Base-by-base conservation (phyloP, 2,113 vertebrate genomes). In the Oncorhynchus masou region DNA sequence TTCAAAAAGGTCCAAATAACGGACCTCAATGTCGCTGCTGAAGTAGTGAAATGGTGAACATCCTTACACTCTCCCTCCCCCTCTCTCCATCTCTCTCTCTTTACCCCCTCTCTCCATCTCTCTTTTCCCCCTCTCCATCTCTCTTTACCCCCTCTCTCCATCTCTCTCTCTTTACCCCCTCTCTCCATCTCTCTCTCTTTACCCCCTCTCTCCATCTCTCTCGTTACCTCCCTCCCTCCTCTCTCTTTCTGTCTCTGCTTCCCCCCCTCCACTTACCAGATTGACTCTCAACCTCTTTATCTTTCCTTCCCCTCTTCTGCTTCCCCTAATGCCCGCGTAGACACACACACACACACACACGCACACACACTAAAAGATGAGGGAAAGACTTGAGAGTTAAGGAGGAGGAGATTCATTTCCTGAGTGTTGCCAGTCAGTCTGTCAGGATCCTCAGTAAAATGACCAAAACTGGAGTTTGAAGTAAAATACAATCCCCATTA, bases 281-380 rank as follows among this genome's bases (percentile, higher is more conserved):
- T 34, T 64, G 25, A 60, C 45, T 60, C 64, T 19, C 7, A 39
- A 57, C 71, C 64, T 71, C 75, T 74, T 85, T 71, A 48, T 29
- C 57, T 54, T 59, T 20, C 16, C 62, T 34, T 70, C 64, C 75
- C 29, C 65, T 69, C 71, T 62, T 74, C 27, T 74, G 24, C 27
- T 51, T 48, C 24, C 48, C 15, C 25, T 48, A 19, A 75, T 19
- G 15, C 64, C 1, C 49, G 19, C 24, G 15, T 24, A 65, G 12
- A 27, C 49, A 51, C 12, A 9, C 39, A 39, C 39, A 45, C 39
- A 11, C 39, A 45, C 39, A 11, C 39, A 13, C 11, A 66, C 62
- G 29, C 64, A 2, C 64, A 13, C 49, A 31, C 12, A 66, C 25
- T 19, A 27, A 67, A 67, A 29, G 12, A 67, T 27, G 27, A 7